Base-by-base conservation (phyloP, 2,797 vertebrate genomes). In the Aulostomus chinensis region DNA sequence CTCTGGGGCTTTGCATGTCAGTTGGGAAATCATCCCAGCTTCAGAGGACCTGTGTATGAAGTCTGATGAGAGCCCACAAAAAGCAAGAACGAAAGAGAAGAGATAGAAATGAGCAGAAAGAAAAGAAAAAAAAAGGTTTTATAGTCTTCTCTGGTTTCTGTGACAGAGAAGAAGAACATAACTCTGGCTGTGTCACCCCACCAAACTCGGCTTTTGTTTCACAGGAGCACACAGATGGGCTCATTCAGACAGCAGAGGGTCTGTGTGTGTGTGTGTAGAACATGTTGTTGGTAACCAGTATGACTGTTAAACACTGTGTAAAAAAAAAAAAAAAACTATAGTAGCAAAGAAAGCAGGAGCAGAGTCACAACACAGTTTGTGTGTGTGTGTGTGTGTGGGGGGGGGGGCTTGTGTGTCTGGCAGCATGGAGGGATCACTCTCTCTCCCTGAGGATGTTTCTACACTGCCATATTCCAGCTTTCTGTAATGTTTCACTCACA, bases 201-300 rank as follows among this genome's bases (percentile, higher is more conserved):
- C 55, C 41, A 56, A 73, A 72, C 65, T 62, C 49, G 50, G 60
- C 73, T 83, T 84, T 86, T 85, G 83, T 88, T 68, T 81, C 70
- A 36, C 34, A 47, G 48, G 49, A 28, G 62, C 60, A 70, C 88
- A 74, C 84, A 89, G 86, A 89, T 88, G 86, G 85, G 64, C 73
- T 85, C 60, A 81, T 88, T 88, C 73, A 87, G 55, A 48, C 1
- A 0, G 35, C 20, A 12, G 7, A 53, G 54, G 51, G 35, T 25
- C 52, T 52, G 21, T 49, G 24, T 30, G 29, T 47, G 36, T 37
- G 13, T 31, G 35, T 17, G 47, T 59, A 22, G 38, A 54, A 37
- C 34, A 41, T 68, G 53, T 35, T 64, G 16, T 16, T 15, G 32
- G 6, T 15, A 13, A 14, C 41, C 42, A 55, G 30, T 10, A 50